A percentile compares a stretch with the other conserved stretches of the same genome.
Conservation (phyloP, 2,888 invertebrate genomes). For the Athripsodes cinereus region DNA sequence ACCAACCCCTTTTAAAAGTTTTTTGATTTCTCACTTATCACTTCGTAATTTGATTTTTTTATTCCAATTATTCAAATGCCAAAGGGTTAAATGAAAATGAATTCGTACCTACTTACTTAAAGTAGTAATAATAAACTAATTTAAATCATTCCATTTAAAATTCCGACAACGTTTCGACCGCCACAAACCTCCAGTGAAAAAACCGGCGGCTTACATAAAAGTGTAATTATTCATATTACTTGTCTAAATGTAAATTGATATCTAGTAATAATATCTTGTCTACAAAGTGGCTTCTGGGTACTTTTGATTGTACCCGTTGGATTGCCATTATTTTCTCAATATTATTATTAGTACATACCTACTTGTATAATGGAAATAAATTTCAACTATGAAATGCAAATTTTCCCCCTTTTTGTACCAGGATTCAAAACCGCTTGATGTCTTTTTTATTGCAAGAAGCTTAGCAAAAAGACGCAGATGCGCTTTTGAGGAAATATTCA, state of each 20-base stretch:
- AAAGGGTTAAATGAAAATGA: too few species aligned
- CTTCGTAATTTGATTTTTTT: too few species aligned
- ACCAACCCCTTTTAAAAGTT: too few species aligned
- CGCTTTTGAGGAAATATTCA: too few species aligned
- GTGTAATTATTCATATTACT: conserved; percentile 39
- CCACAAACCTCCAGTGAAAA: neutral
- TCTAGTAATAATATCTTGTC: neutral
- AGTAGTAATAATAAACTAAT: too few species aligned
- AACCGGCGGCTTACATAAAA: conserved; percentile 18
- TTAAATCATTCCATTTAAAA: neutral
- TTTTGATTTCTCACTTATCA: too few species aligned
- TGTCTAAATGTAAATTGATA: conserved; percentile 43
- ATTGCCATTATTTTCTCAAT: neutral
- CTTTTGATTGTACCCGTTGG: neutral
- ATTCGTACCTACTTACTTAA: too few species aligned
- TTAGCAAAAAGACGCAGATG: too few species aligned
- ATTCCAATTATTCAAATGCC: too few species aligned
- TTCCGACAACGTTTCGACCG: neutral
- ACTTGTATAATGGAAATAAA: conserved; percentile 27
- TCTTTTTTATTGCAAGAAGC: neutral
- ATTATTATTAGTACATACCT: conserved; percentile 11
- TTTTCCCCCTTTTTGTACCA: conserved; percentile 2
- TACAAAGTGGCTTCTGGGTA: conserved; percentile 1
- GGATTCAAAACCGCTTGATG: neutral
- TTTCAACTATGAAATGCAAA: conserved; percentile 29